Percentiles rank a stretch among this genome's conserved stretches.
Evolutionary conservation across 2,888 invertebrate genomes (phyloP).

Genomic region (Pharmacophagus antenor): DNA sequence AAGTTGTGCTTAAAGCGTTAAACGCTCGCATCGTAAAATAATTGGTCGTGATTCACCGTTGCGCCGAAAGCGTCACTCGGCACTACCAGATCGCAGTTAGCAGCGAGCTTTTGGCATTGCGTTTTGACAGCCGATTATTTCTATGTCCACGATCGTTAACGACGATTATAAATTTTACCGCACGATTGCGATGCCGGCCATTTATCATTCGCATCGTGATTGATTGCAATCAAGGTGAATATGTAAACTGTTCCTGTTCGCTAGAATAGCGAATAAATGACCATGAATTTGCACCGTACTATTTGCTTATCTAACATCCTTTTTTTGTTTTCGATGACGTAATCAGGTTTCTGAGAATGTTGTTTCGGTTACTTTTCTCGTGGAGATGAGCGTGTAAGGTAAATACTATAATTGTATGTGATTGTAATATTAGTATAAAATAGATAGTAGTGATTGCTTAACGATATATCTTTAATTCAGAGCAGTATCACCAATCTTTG

Average conservation of each 20-base stretch:
- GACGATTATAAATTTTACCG: constrained; percentile 60
- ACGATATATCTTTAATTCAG: background rate
- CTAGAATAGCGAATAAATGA: constrained; percentile 14
- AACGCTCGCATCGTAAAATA: constrained; percentile 62
- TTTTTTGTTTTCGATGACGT: constrained; percentile 14
- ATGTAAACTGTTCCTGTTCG: constrained; percentile 18
- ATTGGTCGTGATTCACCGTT: constrained; percentile 71
- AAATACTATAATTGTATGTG: too few species aligned
- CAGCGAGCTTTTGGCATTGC: constrained; percentile 71
- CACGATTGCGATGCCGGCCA: constrained; percentile 50
- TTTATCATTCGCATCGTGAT: constrained; percentile 28
- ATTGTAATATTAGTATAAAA: too few species aligned
- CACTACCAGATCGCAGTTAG: constrained; percentile 53
- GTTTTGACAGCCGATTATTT: constrained; percentile 75
- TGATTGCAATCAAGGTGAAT: constrained; percentile 29
- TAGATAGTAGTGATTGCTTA: too few species aligned
- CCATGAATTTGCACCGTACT: background rate
- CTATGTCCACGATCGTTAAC: constrained; percentile 70
- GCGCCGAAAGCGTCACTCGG: constrained; percentile 62
- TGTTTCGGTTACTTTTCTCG: background rate
- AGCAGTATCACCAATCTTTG: background rate
- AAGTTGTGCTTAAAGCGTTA: too few species aligned
- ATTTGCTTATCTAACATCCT: constrained; percentile 9
- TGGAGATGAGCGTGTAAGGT: background rate
- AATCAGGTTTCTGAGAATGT: constrained; percentile 15